These are phyloP conservation scores for Antigone vipio DNA, from an alignment of 2,113 vertebrate species.

Conservation along the genomic window DNA sequence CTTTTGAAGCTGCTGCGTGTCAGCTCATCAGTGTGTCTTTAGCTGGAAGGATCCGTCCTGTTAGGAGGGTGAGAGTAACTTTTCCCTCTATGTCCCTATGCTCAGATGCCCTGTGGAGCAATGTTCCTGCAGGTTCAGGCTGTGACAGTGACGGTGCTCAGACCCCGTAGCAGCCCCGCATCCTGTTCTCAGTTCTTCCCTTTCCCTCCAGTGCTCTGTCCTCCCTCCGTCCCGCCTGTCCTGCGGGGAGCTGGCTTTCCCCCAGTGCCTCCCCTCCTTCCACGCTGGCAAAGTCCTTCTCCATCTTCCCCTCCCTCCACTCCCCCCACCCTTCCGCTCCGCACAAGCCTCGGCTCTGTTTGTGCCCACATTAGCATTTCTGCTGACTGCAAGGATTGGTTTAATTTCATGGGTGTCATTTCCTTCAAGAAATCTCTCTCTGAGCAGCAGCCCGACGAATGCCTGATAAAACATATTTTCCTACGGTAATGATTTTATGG, in stretches of 20 bases:
- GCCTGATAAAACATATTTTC: slow-evolving; percentile 85
- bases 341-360: slow-evolving; percentile 14
- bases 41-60: neutral
- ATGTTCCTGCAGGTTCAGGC: neutral
- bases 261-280: neutral
- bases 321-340: neutral
- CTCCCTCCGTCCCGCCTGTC: neutral
- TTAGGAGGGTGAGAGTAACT: neutral
- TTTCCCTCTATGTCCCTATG: neutral
- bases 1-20: neutral
- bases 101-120: neutral
- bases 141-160: neutral
- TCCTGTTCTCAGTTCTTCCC: neutral
- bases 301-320: neutral
- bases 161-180: neutral
- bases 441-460: slow-evolving; percentile 78
- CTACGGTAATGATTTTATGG: slow-evolving; percentile 85
- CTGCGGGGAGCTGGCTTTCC: neutral
- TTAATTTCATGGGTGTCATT: slow-evolving; percentile 87
- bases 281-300: neutral
- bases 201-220: neutral
- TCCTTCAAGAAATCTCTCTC: slow-evolving; percentile 84
- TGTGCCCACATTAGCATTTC: slow-evolving; percentile 77
- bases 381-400: slow-evolving; percentile 79
- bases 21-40: neutral